Evolutionary conservation across 23 tunicate species (phyloP).

Genomic region (Ascidia mentula): DNA sequence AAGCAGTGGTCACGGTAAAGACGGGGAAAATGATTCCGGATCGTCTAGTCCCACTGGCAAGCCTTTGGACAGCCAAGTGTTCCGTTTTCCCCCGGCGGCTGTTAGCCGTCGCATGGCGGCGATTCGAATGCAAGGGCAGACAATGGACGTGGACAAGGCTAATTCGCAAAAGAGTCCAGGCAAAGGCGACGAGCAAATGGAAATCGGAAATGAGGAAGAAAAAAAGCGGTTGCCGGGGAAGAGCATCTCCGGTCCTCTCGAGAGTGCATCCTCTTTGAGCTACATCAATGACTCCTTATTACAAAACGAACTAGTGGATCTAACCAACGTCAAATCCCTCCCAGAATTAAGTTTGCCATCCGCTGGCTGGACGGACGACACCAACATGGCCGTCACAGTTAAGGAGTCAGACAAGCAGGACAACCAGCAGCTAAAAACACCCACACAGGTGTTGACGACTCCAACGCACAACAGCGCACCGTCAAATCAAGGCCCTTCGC

Average conservation of each 20-base stretch:
- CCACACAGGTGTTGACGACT: slow-evolving; percentile 58
- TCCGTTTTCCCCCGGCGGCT: slow-evolving; percentile 76
- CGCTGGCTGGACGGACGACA: slow-evolving; percentile 47
- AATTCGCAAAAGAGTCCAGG: slow-evolving; percentile 32
- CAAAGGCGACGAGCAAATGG: slow-evolving; percentile 16
- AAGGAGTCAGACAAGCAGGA: slow-evolving; percentile 14
- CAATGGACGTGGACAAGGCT: slow-evolving; percentile 35
- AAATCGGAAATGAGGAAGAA: neutral
- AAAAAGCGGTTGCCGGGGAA: neutral
- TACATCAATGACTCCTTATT: slow-evolving; percentile 20
- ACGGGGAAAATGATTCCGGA: slow-evolving; percentile 28
- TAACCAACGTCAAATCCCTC: slow-evolving; percentile 26
- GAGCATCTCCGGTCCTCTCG: slow-evolving; percentile 17
- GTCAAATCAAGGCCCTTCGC: slow-evolving; percentile 36
- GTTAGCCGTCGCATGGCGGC: slow-evolving; percentile 62
- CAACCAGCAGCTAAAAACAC: slow-evolving; percentile 52
- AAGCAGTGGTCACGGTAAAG: slow-evolving; percentile 9
- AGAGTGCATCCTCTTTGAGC: slow-evolving; percentile 20
- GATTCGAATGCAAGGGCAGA: slow-evolving; percentile 52
- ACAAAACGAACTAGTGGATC: slow-evolving; percentile 12
- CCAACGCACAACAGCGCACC: slow-evolving; percentile 55
- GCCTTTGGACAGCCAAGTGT: slow-evolving; percentile 45
- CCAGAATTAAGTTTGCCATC: slow-evolving; percentile 60
- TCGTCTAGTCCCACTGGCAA: slow-evolving; percentile 35
- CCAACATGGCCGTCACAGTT: slow-evolving; percentile 15